Conservation (phyloP, 2,888 invertebrate species). For the Acronicta alni region DNA sequence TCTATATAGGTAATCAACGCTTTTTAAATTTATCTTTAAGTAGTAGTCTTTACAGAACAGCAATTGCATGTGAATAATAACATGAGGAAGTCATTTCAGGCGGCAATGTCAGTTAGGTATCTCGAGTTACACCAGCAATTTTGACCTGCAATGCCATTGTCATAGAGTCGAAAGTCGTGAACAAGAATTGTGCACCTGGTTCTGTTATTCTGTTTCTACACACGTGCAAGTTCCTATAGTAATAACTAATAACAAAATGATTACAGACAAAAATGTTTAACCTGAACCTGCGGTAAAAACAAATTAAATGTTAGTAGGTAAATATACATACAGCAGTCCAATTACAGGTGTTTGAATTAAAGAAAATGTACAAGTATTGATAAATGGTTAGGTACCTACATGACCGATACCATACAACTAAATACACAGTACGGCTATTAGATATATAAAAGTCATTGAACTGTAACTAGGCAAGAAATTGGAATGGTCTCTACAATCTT, state of each 20-base stretch:
- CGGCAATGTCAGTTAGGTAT: constrained; percentile 37
- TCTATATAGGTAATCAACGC: no score
- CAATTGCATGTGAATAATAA: constrained; percentile 40
- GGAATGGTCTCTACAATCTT: constrained; percentile 2
- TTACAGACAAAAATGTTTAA: constrained; percentile 25
- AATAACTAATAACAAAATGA: constrained; percentile 31
- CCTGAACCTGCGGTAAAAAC: constrained; percentile 6
- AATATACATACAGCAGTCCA: constrained; percentile 1
- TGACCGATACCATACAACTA: constrained; percentile 12
- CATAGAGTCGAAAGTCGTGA: constrained; percentile 40
- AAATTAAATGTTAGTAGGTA: background rate
- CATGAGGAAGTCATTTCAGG: constrained; percentile 48
- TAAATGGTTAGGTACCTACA: constrained; percentile 13
- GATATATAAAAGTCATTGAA: constrained; percentile 18
- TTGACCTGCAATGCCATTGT: constrained; percentile 10
- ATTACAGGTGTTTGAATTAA: background rate
- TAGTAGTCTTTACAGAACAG: constrained; percentile 27
- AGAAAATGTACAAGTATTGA: constrained; percentile 13
- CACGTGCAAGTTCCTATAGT: constrained; percentile 36
- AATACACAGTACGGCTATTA: constrained; percentile 2
- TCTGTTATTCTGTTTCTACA: constrained; percentile 35
- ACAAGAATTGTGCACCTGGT: constrained; percentile 22
- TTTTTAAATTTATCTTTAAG: constrained; percentile 6
- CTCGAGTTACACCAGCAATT: constrained; percentile 16
- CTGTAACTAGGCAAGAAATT: constrained; percentile 5